phyloP scores from a whole-genome alignment of 2,797 vertebrate genomes.

The Cebuella pygmaea region DNA sequence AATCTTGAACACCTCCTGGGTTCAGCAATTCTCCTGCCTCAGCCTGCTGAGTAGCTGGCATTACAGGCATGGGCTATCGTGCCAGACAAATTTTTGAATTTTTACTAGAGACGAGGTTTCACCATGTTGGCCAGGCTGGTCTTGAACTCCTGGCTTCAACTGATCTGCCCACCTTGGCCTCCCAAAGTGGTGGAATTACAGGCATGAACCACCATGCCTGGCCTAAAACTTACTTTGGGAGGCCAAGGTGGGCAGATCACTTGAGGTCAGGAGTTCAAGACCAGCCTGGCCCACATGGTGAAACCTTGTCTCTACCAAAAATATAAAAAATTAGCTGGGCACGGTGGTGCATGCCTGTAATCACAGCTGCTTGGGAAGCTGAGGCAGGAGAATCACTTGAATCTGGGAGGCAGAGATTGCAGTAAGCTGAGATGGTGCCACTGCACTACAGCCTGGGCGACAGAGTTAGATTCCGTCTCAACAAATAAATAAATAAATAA shows the following conservation, averaged over 20 bases:
- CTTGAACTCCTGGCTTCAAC: too few relatives aligned
- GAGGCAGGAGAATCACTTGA: not conserved
- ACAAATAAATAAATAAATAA: not conserved
- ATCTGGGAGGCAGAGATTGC: not conserved
- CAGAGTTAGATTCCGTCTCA: not conserved
- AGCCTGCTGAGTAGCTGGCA: too few relatives aligned
- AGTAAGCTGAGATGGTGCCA: not conserved
- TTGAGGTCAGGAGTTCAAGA: not conserved
- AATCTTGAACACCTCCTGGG: too few relatives aligned
- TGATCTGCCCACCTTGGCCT: not conserved
- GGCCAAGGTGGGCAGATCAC: not conserved
- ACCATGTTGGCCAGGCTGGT: too few relatives aligned
- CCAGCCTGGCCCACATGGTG: not conserved
- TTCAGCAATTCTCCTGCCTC: too few relatives aligned
- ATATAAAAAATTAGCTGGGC: not conserved
- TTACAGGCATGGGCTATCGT: rapidly evolving
- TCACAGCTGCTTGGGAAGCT: not conserved
- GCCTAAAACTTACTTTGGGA: not conserved
- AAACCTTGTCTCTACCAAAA: not conserved
- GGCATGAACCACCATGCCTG: not conserved
- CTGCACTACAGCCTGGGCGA: not conserved
- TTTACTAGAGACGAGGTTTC: too few relatives aligned
- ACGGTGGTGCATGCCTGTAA: rapidly evolving
- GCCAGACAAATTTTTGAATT: too few relatives aligned
- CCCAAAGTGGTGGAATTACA: not conserved